phyloP scores from a whole-genome alignment of 2,888 invertebrate species.

The Pyralis farinalis region DNA sequence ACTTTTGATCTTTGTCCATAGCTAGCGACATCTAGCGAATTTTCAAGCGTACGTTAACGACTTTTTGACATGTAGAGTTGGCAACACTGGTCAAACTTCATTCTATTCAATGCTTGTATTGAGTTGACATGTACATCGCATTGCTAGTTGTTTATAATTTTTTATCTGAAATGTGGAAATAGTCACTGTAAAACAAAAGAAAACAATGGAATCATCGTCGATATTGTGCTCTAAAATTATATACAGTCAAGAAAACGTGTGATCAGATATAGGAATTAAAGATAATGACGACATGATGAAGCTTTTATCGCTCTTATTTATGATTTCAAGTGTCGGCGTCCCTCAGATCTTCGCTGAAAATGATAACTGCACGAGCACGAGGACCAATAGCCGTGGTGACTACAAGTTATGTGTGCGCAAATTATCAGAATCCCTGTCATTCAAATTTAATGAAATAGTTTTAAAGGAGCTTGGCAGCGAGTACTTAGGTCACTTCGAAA shows the following conservation, averaged over 20 bases:
- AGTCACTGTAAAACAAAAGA: too few relatives aligned
- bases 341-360: conserved; percentile 46
- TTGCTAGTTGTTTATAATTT: too few relatives aligned
- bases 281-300: conserved; percentile 66
- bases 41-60: too few relatives aligned
- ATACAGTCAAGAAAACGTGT: conserved; percentile 12
- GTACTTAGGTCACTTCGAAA: conserved; percentile 61
- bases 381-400: conserved; percentile 55
- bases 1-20: too few relatives aligned
- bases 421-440: conserved; percentile 53
- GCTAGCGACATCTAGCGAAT: too few relatives aligned
- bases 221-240: not conserved
- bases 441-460: conserved; percentile 60
- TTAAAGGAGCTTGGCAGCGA: conserved; percentile 67
- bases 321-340: conserved; percentile 44
- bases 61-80: too few relatives aligned
- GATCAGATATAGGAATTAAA: conserved; percentile 37
- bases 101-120: too few relatives aligned
- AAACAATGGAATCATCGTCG: not conserved
- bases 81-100: too few relatives aligned
- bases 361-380: conserved; percentile 62
- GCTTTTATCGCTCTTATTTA: conserved; percentile 56
- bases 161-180: too few relatives aligned
- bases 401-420: conserved; percentile 57
- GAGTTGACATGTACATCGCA: too few relatives aligned